Evolutionary conservation across 2,797 vertebrate species (phyloP).

Genomic region (Paguma larvata): DNA sequence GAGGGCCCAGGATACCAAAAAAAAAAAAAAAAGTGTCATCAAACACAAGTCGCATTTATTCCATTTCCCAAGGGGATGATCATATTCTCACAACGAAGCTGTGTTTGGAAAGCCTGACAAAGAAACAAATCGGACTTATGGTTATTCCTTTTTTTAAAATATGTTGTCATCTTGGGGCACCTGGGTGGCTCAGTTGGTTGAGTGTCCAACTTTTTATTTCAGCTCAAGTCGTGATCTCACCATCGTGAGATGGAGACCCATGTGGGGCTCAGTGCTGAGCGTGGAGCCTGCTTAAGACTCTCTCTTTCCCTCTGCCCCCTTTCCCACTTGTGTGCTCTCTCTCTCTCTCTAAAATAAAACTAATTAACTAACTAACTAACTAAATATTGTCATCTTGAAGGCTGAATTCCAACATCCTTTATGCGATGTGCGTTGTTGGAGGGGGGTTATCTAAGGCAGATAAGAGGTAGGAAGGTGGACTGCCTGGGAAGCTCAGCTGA

Average conservation of each 20-base stretch:
- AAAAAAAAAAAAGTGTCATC: background rate
- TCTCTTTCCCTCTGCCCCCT: too few species aligned
- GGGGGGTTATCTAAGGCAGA: background rate
- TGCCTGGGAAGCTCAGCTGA: too few species aligned
- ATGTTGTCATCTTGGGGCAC: background rate
- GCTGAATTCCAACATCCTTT: background rate
- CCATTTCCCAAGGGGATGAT: background rate
- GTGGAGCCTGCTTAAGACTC: too few species aligned
- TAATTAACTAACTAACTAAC: too few species aligned
- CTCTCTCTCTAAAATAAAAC: too few species aligned
- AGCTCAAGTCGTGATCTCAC: too few species aligned
- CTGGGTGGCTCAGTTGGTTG: too few species aligned
- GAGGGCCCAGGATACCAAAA: background rate
- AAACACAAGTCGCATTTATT: background rate
- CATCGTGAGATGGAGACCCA: too few species aligned
- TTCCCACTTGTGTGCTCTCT: too few species aligned
- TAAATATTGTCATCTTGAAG: background rate
- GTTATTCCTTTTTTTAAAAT: slow-evolving; percentile 41
- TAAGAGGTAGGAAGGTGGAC: background rate
- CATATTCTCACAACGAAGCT: background rate
- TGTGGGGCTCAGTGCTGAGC: too few species aligned
- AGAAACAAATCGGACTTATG: background rate
- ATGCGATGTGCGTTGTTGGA: background rate
- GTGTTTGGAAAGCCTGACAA: background rate
- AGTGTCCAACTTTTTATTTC: too few species aligned